phyloP scores from a whole-genome alignment of 2,113 vertebrate species.

The Oxyruncus cristatus region DNA sequence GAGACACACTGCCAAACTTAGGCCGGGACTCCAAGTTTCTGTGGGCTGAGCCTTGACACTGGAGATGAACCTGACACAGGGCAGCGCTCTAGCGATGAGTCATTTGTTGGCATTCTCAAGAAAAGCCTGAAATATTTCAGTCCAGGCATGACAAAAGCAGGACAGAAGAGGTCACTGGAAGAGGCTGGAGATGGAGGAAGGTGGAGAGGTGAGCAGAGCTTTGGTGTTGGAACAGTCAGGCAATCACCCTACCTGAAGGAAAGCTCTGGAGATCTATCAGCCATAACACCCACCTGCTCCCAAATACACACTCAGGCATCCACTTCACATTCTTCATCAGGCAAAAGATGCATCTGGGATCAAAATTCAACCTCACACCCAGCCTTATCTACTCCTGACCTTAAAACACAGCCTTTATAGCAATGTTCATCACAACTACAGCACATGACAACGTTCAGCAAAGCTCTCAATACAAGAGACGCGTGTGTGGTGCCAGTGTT shows the following conservation, averaged over 20 bases:
- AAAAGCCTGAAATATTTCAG: not conserved
- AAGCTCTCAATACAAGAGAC: not conserved
- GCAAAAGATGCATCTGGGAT: not conserved
- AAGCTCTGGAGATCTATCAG: not conserved
- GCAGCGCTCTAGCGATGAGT: rapidly evolving
- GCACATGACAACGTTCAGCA: not conserved
- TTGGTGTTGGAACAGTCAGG: rapidly evolving
- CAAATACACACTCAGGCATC: not conserved
- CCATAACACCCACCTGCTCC: not conserved
- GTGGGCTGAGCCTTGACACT: not conserved
- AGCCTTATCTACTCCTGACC: not conserved
- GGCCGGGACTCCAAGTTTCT: not conserved
- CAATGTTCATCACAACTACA: not conserved
- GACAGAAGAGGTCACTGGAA: not conserved
- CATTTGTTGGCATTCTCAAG: not conserved
- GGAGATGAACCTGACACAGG: constrained; percentile 2
- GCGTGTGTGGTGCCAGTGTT: rapidly evolving
- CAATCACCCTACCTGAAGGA: not conserved
- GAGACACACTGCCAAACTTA: not conserved
- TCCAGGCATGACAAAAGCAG: not conserved
- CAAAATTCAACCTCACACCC: not conserved
- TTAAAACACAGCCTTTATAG: not conserved
- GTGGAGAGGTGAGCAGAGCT: not conserved
- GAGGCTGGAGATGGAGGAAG: not conserved
- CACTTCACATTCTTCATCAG: not conserved